Conservation (phyloP, 2,797 vertebrate species). For the Pteronotus mesoamericanus region DNA sequence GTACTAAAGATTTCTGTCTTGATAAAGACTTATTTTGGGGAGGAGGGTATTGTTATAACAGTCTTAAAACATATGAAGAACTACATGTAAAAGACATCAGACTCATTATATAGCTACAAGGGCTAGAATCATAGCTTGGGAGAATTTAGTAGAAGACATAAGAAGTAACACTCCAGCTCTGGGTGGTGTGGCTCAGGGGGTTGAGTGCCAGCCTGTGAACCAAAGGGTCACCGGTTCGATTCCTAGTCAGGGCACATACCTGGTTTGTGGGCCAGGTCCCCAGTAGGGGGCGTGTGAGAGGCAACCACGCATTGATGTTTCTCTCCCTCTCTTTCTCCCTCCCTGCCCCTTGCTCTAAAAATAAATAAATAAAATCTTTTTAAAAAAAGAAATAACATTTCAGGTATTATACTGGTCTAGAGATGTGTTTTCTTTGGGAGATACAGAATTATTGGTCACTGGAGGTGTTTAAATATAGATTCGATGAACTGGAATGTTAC, state of each 20-base stretch:
- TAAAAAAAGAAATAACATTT: constrained; percentile 19
- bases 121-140: not conserved
- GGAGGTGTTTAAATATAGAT: not conserved
- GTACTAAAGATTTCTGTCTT: not conserved
- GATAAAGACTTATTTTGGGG: not conserved
- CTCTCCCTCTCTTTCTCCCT: no score
- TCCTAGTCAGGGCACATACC: no score
- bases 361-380: no score
- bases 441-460: not conserved
- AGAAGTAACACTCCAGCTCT: not conserved
- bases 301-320: no score
- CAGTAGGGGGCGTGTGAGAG: no score
- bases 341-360: no score
- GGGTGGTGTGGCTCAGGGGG: no score
- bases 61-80: constrained; percentile 7
- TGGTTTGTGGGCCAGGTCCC: no score
- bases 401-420: not conserved
- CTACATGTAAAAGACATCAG: not conserved
- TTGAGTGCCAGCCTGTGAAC: no score
- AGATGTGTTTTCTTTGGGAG: not conserved
- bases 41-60: not conserved
- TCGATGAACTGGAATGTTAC: not conserved
- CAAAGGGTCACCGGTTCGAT: no score
- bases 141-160: constrained; percentile 31
- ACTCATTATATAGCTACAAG: not conserved